Conservation (phyloP, 23 tunicate genomes). For the Halocynthia roretzi region DNA sequence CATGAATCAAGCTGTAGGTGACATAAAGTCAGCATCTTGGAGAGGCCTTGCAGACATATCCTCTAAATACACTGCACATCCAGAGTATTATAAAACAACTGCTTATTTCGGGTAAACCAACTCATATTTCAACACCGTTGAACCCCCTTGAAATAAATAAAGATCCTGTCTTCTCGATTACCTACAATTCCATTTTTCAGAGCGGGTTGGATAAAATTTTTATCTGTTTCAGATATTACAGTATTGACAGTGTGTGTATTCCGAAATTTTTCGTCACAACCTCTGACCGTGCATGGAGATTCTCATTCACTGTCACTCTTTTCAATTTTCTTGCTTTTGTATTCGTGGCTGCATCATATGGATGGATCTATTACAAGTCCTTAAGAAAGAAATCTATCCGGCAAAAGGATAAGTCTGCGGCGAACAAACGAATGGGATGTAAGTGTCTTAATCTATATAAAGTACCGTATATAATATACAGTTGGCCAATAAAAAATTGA, state of each 20-base stretch:
- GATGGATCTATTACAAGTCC: conserved; percentile 10
- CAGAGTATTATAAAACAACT: neutral
- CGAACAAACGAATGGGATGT: neutral
- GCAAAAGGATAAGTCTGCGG: conserved; percentile 3
- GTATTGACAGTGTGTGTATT: conserved; percentile 65
- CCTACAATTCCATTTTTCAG: no score
- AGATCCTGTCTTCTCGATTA: no score
- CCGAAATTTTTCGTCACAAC: conserved; percentile 56
- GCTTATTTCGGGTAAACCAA: neutral
- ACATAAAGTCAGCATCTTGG: no score
- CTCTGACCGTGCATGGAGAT: conserved; percentile 35
- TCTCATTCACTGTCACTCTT: conserved; percentile 33
- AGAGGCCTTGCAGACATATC: neutral
- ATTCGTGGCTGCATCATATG: conserved; percentile 49
- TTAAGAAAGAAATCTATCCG: conserved; percentile 5
- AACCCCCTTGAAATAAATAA: conserved; percentile 8
- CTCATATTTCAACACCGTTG: neutral
- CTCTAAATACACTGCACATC: neutral
- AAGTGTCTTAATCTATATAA: neutral
- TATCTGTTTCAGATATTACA: conserved; percentile 50
- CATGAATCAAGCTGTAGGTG: no score
- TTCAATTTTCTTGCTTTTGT: conserved; percentile 54
- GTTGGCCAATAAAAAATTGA: neutral
- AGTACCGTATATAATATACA: neutral
- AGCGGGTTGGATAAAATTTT: neutral